phyloP scores from a whole-genome alignment of 2,888 invertebrate species.

The Agriopis marginaria region DNA sequence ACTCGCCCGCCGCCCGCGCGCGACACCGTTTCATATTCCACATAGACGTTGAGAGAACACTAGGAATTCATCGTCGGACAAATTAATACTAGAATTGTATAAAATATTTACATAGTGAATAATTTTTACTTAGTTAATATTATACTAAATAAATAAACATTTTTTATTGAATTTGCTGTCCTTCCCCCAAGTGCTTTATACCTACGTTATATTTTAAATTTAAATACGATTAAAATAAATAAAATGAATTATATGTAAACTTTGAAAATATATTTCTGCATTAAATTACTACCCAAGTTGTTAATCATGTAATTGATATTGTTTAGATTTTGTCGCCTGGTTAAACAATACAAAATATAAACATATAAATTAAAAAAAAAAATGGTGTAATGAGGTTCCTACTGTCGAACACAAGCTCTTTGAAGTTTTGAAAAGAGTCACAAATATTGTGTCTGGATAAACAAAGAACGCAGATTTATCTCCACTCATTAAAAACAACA shows the following conservation, averaged over 20 bases:
- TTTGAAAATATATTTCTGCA: slow-evolving; percentile 82
- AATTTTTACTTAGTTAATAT: slow-evolving; percentile 85
- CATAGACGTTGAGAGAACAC: slow-evolving; percentile 80
- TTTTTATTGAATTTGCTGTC: slow-evolving; percentile 87
- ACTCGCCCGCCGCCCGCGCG: slow-evolving; percentile 49
- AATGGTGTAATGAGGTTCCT: slow-evolving; percentile 21
- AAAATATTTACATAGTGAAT: slow-evolving; percentile 86
- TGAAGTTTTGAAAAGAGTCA: slow-evolving; percentile 3
- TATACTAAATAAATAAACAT: slow-evolving; percentile 84
- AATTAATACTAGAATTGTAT: slow-evolving; percentile 85
- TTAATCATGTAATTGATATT: slow-evolving; percentile 73
- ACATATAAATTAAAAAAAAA: slow-evolving; percentile 15
- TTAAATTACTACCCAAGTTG: slow-evolving; percentile 80
- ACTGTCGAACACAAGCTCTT: slow-evolving; percentile 13
- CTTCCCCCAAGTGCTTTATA: slow-evolving; percentile 87
- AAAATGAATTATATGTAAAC: slow-evolving; percentile 83
- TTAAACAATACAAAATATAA: slow-evolving; percentile 47
- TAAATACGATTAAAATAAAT: slow-evolving; percentile 84
- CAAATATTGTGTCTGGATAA: background rate
- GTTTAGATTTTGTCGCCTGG: slow-evolving; percentile 80
- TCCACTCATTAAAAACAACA: background rate
- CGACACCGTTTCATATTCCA: slow-evolving; percentile 73
- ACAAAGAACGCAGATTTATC: background rate
- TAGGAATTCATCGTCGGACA: slow-evolving; percentile 82
- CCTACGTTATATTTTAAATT: slow-evolving; percentile 84